phyloP scores from a whole-genome alignment of 2,888 invertebrate genomes.

The Ligdia adustata region DNA sequence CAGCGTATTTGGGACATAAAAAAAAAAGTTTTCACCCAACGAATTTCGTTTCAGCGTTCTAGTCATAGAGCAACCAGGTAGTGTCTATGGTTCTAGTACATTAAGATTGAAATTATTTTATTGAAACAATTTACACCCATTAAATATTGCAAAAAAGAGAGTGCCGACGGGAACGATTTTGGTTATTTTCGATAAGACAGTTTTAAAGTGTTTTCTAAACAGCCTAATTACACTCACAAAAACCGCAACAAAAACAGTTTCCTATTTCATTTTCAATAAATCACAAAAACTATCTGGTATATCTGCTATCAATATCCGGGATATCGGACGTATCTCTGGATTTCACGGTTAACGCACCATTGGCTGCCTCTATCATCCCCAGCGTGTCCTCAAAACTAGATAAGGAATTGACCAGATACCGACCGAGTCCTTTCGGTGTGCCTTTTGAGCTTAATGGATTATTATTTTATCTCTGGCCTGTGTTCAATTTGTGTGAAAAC shows the following conservation, averaged over 20 bases:
- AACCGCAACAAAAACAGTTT: constrained; percentile 49
- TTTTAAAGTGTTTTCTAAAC: no score
- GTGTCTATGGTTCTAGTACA: no score
- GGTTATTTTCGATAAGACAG: no score
- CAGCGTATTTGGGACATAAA: no score
- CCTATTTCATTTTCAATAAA: constrained; percentile 56
- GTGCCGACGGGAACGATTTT: no score
- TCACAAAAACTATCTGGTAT: constrained; percentile 69
- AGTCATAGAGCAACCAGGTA: no score
- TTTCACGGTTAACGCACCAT: constrained; percentile 81
- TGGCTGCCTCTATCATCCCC: constrained; percentile 68
- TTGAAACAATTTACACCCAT: no score
- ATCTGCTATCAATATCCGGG: constrained; percentile 78
- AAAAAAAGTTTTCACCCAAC: no score
- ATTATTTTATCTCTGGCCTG: constrained; percentile 42
- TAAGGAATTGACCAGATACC: constrained; percentile 76
- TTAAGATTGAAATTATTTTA: no score
- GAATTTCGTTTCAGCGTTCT: no score
- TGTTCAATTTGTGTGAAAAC: constrained; percentile 41
- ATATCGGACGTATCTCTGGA: constrained; percentile 72
- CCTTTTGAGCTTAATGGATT: constrained; percentile 46
- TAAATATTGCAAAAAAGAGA: no score
- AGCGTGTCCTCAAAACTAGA: constrained; percentile 62
- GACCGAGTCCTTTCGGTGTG: constrained; percentile 56
- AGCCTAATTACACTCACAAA: constrained; percentile 6